phyloP scores from a whole-genome alignment of 2,797 vertebrate species.

The Microctenopoma stevenorrisi region DNA sequence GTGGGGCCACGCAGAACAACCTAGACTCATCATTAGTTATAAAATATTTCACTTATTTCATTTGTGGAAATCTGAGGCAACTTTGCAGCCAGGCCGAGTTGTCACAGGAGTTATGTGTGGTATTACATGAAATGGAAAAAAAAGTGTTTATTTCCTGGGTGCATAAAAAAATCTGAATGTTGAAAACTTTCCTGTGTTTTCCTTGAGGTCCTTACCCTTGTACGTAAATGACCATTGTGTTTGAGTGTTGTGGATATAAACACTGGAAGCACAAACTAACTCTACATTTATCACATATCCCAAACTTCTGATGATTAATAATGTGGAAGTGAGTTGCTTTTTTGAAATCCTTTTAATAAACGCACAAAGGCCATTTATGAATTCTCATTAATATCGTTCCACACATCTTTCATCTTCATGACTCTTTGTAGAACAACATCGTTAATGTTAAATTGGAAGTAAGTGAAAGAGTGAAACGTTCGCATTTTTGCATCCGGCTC shows the following conservation, averaged over 20 bases:
- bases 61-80: slow-evolving; percentile 52
- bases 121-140: background rate
- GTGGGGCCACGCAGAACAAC: slow-evolving; percentile 47
- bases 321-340: slow-evolving; percentile 27
- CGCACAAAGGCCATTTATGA: slow-evolving; percentile 52
- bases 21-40: slow-evolving; percentile 60
- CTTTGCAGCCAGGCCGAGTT: slow-evolving; percentile 53
- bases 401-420: slow-evolving; percentile 67
- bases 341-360: slow-evolving; percentile 53
- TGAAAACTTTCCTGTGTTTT: slow-evolving; percentile 34
- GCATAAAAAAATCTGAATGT: slow-evolving; percentile 20
- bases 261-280: slow-evolving; percentile 50
- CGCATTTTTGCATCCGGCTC: slow-evolving; percentile 72
- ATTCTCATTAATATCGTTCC: slow-evolving; percentile 61
- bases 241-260: slow-evolving; percentile 48
- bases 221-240: slow-evolving; percentile 58
- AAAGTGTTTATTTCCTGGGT: slow-evolving; percentile 24
- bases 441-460: slow-evolving; percentile 70
- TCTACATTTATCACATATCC: slow-evolving; percentile 44
- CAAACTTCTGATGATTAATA: slow-evolving; percentile 63
- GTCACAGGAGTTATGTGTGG: slow-evolving; percentile 30
- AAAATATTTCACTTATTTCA: slow-evolving; percentile 63
- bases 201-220: slow-evolving; percentile 30
- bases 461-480: slow-evolving; percentile 70
- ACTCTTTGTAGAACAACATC: slow-evolving; percentile 62